Evolutionary conservation across 2,113 vertebrate species (phyloP), one percentile per base, ranked within the genome.

Genomic region (Nycticorax nycticorax): DNA sequence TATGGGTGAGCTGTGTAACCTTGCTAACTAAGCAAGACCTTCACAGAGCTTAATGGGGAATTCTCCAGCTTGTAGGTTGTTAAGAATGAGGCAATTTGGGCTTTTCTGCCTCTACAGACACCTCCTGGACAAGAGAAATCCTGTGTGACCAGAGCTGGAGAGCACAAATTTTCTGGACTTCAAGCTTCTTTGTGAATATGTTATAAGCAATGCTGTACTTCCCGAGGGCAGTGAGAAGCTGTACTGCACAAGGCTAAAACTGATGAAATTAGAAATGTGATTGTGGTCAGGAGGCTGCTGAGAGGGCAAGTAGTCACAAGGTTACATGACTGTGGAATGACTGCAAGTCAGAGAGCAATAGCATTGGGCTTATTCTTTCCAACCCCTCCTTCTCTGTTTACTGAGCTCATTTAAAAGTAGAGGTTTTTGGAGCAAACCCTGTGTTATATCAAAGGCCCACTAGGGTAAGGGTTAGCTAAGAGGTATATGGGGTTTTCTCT

Each of bases 231-330:
- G 37, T 19, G 50, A 79, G 57, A 68, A 89, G 14, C 67, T 86
- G 41, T 33, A 69, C 35, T 1, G 0, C 68, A 20, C 3, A 7
- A 1, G 2, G 60, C 20, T 53, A 11, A 57, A 79, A 55, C 0
- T 1, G 48, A 16, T 55, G 23, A 50, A 50, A 62, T 53, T 67
- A 16, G n/a, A 63, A 87, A 71, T 37, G 16, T 28, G 56, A 27
- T 4, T 92, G 59, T 62, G 45, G 64, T 45, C 35, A 74, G 26
- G 37, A 93, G 37, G 28, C 48, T 85, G 39, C 32, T 50, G 37
- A 67, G 63, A 91, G 30, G 28, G 12, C 32, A 69, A n/a, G 20
- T 10, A 23, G 37, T 28, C 33, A 45, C 64, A 28, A 48, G 45
- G 20, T 30, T 93, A 53, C 12, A 10, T 63, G 35, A 14, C 69